Base-by-base conservation (phyloP, 2,113 vertebrate genomes). In the Empidonax alnorum region DNA sequence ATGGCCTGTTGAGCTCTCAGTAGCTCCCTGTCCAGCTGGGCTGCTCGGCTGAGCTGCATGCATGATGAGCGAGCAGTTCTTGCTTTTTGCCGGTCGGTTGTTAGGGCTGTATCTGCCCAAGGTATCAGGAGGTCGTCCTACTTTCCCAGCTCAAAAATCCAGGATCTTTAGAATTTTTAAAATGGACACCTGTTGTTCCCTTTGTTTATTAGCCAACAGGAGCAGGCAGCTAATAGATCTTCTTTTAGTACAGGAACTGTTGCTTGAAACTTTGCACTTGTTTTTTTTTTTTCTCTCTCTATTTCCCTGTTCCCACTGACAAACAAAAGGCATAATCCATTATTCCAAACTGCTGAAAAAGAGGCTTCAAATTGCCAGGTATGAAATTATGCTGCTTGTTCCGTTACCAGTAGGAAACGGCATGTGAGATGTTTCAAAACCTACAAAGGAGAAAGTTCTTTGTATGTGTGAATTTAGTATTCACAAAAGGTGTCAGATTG, bases 361-460 rank as follows among this genome's bases (percentile, higher is more conserved):
- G 93, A 94, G 76, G 18, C 88, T 75, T 97, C 86, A 93, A 69
- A 90, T 95, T 96, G 86, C 96, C 90, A 93, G 94, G 80, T 97
- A 94, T 76, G 90, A 94, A 93, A 96, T 97, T 61, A 84, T 78
- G 88, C 94, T 83, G 65, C 88, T 94, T 90, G 65, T 93, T 96
- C 94, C 3, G 37, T 94, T 97, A 93, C 85, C 90, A 58, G 94
- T 81, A 95, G 92, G 94, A 92, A 96, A 84, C 1, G 5, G 80
- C 4, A 0, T 90, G 80, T 20, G 67, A 94, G 96, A 78, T 93
- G 73, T 84, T 96, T 96, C 62, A 90, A 16, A 96, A 87, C 90
- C 92, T 95, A 90, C 86, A 87, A 93, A 97, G 90, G 91, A 86
- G 92, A 93, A 96, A 92, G 90, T 96, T 96, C 96, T 97, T 97